phyloP scores from a whole-genome alignment of 2,888 invertebrate genomes.

The Crossocerus cetratus region DNA sequence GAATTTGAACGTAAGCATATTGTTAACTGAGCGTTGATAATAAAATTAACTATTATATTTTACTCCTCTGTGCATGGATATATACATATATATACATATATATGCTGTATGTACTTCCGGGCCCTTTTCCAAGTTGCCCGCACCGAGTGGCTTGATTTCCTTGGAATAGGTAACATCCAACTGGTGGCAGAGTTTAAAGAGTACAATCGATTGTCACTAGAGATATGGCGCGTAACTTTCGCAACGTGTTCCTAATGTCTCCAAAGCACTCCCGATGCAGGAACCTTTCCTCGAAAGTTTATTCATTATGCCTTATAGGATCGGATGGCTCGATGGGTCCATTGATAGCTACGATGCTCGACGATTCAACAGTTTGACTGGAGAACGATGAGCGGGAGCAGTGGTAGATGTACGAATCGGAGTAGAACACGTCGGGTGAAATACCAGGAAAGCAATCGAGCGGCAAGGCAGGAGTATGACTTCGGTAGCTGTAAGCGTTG shows the following conservation, averaged over 20 bases:
- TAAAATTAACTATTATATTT: constrained; percentile 21
- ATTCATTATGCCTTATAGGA: no score
- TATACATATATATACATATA: no score
- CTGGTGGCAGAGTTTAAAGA: constrained; percentile 15
- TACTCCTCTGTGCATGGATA: constrained; percentile 21
- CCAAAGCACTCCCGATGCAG: no score
- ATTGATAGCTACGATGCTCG: no score
- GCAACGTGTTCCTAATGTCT: constrained; percentile 39
- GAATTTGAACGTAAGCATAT: constrained; percentile 20
- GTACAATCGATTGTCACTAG: constrained; percentile 34
- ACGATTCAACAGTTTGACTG: no score
- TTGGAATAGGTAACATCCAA: no score
- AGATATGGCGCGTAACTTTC: constrained; percentile 27
- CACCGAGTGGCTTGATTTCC: constrained; percentile 5
- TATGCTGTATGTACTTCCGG: constrained; percentile 14
- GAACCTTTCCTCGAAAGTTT: constrained; percentile 31
- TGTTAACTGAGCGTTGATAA: constrained; percentile 22
- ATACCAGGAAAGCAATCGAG: no score
- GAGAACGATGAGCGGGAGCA: no score
- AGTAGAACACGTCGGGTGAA: no score
- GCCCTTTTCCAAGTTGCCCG: constrained; percentile 14
- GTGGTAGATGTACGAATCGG: no score
- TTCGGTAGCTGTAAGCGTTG: constrained; percentile 21
- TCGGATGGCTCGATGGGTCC: no score
- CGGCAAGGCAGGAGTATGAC: constrained; percentile 5